phyloP scores from a whole-genome alignment of 2,113 vertebrate species.

The Clarias magur region DNA sequence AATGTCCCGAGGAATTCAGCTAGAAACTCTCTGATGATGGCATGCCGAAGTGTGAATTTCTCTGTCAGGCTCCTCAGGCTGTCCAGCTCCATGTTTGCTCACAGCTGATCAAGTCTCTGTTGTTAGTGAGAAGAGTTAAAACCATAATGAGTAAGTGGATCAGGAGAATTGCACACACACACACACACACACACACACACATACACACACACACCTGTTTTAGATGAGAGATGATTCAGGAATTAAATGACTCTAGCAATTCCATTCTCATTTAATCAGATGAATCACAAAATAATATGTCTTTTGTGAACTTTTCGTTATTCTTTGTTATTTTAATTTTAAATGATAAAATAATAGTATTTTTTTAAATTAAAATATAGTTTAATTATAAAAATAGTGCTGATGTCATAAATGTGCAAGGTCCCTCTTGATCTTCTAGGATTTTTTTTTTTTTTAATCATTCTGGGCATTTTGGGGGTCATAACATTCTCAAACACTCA shows the following conservation, averaged over 20 bases:
- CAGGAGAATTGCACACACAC: conserved; percentile 36
- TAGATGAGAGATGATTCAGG: not conserved
- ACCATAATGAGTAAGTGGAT: conserved; percentile 35
- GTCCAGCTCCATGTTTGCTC: conserved; percentile 70
- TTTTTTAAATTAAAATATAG: no score
- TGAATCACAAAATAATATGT: not conserved
- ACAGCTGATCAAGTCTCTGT: conserved; percentile 52
- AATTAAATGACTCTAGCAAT: not conserved
- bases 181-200: conserved; percentile 15
- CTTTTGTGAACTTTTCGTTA: no score
- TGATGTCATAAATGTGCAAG: no score
- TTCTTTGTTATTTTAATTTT: no score
- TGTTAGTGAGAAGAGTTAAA: conserved; percentile 62
- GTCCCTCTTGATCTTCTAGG: no score
- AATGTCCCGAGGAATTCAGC: conserved; percentile 93
- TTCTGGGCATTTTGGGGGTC: no score
- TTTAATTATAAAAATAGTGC: not conserved
- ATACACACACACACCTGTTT: conserved; percentile 5
- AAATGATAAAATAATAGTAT: no score
- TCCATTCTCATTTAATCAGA: not conserved
- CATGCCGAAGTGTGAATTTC: conserved; percentile 79
- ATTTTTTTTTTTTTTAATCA: no score
- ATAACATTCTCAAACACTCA: no score
- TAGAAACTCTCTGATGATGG: conserved; percentile 84
- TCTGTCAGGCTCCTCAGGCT: conserved; percentile 75